Conservation (phyloP, 2,888 invertebrate species). For the Eupithecia exiguata region DNA sequence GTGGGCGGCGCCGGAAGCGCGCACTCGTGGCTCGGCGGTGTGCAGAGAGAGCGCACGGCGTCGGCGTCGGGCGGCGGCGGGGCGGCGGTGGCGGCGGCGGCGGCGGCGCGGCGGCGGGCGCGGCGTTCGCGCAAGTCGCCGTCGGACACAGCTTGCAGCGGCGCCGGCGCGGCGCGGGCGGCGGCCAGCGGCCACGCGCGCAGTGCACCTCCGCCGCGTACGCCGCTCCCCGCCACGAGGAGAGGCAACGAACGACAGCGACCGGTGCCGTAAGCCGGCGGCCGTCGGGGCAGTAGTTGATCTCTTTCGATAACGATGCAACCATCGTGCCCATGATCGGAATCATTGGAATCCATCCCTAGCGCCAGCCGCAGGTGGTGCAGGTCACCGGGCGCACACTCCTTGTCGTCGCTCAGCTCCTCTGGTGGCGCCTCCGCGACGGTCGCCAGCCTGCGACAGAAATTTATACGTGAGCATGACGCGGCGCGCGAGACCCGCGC, state of each 20-base stretch:
- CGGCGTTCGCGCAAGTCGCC: conserved; percentile 41
- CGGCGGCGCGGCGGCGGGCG: conserved; percentile 40
- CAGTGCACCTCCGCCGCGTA: conserved; percentile 47
- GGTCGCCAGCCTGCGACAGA: conserved; percentile 49
- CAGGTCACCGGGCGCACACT: neutral
- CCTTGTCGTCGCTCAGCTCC: conserved; percentile 18
- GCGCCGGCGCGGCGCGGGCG: conserved; percentile 47
- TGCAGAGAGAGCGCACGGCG: conserved; percentile 60
- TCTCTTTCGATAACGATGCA: neutral
- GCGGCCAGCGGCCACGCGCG: conserved; percentile 53
- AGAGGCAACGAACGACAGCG: conserved; percentile 11
- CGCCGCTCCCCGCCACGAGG: conserved; percentile 42
- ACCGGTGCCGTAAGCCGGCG: neutral
- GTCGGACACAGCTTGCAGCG: conserved; percentile 41
- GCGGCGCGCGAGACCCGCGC: neutral
- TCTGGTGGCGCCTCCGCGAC: conserved; percentile 46
- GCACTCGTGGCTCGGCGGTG: conserved; percentile 45
- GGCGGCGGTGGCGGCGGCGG: conserved; percentile 33
- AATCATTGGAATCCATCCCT: neutral
- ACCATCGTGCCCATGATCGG: neutral
- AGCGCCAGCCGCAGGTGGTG: neutral
- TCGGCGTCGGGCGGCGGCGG: conserved; percentile 46
- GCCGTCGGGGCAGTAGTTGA: neutral
- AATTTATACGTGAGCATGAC: neutral
- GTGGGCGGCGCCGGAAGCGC: conserved; percentile 47